These are phyloP conservation scores for Dexiosoma caninum DNA, from an alignment of 2,888 invertebrate genomes.

Conservation along the genomic window DNA sequence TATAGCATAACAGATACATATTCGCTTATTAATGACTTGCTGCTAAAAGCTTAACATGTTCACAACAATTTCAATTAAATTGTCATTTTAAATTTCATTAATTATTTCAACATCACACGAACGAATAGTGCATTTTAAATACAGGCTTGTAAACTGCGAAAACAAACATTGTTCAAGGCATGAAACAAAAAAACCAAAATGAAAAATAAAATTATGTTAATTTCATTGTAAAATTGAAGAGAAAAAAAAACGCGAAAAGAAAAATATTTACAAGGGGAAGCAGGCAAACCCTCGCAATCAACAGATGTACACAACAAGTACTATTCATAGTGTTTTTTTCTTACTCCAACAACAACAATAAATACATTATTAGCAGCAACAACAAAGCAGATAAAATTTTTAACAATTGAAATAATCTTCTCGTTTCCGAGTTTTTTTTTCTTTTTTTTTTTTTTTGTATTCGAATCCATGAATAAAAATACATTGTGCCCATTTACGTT, in stretches of 20 bases:
- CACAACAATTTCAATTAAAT: neutral
- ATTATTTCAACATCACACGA: neutral
- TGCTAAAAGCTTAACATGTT: neutral
- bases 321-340: neutral
- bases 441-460: too few relatives aligned
- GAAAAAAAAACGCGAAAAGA: slow-evolving; percentile 8
- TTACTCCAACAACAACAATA: slow-evolving; percentile 23
- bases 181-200: too few relatives aligned
- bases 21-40: too few relatives aligned
- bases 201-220: slow-evolving; percentile 36
- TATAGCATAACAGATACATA: neutral
- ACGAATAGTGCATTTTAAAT: neutral
- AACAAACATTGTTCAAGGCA: neutral
- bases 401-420: slow-evolving; percentile 37
- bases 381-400: slow-evolving; percentile 25
- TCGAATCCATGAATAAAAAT: neutral
- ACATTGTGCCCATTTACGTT: slow-evolving; percentile 18
- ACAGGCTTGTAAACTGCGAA: neutral
- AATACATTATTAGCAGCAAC: neutral
- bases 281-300: slow-evolving; percentile 1
- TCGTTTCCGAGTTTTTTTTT: neutral
- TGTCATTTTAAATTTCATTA: neutral
- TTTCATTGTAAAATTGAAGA: slow-evolving; percentile 24
- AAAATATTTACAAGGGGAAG: neutral
- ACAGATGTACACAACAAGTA: slow-evolving; percentile 35